Evolutionary conservation across 2,113 vertebrate genomes (phyloP).

Genomic region (Gymnobelideus leadbeateri): DNA sequence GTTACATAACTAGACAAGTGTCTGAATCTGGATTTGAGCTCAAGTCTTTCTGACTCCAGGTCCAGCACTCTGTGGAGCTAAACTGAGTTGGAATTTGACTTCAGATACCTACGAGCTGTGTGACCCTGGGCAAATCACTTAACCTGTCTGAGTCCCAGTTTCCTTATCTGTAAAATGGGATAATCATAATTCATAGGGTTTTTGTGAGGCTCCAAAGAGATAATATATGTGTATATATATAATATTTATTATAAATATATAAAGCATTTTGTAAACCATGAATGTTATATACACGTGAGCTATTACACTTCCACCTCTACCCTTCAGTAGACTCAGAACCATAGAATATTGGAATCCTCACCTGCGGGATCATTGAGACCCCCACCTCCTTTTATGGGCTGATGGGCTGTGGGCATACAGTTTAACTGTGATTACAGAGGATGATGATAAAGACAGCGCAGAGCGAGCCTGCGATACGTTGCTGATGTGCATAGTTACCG

Average conservation of each 20-base stretch:
- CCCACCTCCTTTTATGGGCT: accelerated
- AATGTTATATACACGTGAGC: neutral
- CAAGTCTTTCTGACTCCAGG: neutral
- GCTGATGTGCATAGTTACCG: constrained; percentile 90
- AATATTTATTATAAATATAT: too few species aligned
- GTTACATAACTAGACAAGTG: neutral
- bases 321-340: neutral
- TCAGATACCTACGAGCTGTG: neutral
- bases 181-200: neutral
- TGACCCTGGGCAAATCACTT: neutral
- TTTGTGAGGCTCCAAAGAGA: neutral
- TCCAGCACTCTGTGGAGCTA: neutral
- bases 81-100: neutral
- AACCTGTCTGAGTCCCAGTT: neutral
- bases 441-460: constrained; percentile 78
- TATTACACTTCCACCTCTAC: neutral
- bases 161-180: neutral
- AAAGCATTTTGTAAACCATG: neutral
- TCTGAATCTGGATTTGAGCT: neutral
- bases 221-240: neutral
- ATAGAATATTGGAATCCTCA: neutral
- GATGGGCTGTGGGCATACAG: neutral
- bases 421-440: constrained; percentile 65
- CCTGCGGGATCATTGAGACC: neutral
- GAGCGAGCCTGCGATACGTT: constrained; percentile 89